Base-by-base conservation (phyloP, 1,140 invertebrate genomes). In the Scylla paramamosain region DNA sequence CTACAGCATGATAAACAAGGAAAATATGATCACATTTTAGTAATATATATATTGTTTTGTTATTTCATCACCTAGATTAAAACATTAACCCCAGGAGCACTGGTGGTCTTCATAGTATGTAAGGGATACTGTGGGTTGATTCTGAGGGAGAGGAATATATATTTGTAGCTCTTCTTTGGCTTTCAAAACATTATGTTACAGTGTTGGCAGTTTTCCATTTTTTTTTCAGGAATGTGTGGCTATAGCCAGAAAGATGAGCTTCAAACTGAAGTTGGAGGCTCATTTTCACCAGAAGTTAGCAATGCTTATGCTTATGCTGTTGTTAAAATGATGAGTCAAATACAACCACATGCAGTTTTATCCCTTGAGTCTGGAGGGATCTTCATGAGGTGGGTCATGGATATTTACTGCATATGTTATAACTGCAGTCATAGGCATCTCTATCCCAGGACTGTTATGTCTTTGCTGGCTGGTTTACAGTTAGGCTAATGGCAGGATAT, bases 341-440 rank as follows among this genome's bases (percentile, higher is more conserved):
- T 96, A 16, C 45, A 92, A n/a, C 95, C 96, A 14, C 95, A 96
- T 82, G 93, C 93, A 31, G 96, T 96, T n/a, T 93, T 97, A 0
- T 97, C 96, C 95, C 39, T 97, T 52, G 97, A 97, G 92, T 96
- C 96, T 86, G 97, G 97, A 39, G 97, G 97, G 39, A 96, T 97
- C 45, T 97, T 97, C 95, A 96, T 97, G 88, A 96, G 97, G 96
- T 97, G 96, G 96, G 96, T 96, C 7, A 32, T 28, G 20, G n/a
- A 2, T n/a, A n/a, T 12, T 16, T 67, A 84, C 45, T 59, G 52
- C 6, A 39, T n/a, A 39, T 39, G 39, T 39, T 39, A 39, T 39
- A 39, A 39, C 39, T 39, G 39, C 39, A 2, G 39, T 39, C 39
- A 39, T 39, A 6, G 39, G 39, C 6, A 39, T 39, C n/a, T n/a